Conservation (phyloP, 2,113 vertebrate species). For the Bos taurus region ARS-UCD2.0 NC_037348.1:44082001-44082500, state of each 20-base stretch:
- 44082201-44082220: not conserved
- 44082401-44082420: conserved; percentile 19
- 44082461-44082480: not conserved
- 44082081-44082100: conserved; percentile 76
- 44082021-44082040: conserved; percentile 68
- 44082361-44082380: not conserved
- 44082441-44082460: not conserved
- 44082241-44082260: conserved; percentile 29
- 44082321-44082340: not conserved
- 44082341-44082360: not conserved
- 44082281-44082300: not conserved
- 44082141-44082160: conserved; percentile 39
- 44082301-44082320: not conserved
- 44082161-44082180: not conserved
- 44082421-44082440: not conserved
- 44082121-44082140: conserved; percentile 73
- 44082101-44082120: conserved; percentile 71
- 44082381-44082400: not conserved
- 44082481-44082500: not conserved
- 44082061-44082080: conserved; percentile 13
- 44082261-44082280: conserved; percentile 12
- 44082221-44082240: conserved; percentile 24
- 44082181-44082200: conserved; percentile 4
- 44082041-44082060: conserved; percentile 74
- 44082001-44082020: conserved; percentile 72